Evolutionary conservation across 2,797 vertebrate species (phyloP).

Genomic region (Microctenopoma stevenorrisi): DNA sequence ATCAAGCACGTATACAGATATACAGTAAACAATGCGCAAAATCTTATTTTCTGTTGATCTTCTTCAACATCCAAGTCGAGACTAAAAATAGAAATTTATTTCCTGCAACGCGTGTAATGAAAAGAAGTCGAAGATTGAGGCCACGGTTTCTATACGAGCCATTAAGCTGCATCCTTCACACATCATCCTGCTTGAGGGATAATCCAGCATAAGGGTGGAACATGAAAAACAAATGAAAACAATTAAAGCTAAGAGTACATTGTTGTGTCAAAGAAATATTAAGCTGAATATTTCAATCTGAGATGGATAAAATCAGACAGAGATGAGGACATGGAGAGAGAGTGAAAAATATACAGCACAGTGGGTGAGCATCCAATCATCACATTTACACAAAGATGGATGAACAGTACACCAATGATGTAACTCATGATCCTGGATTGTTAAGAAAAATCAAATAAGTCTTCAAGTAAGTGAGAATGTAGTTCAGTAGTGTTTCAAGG

Average conservation of each 20-base stretch:
- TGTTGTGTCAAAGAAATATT: constrained; percentile 32
- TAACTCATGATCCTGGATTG: background rate
- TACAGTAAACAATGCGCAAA: background rate
- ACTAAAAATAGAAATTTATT: constrained; percentile 55
- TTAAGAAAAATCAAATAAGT: background rate
- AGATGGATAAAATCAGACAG: background rate
- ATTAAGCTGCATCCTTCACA: constrained; percentile 71
- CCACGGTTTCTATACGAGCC: constrained; percentile 55
- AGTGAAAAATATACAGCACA: background rate
- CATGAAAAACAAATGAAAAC: constrained; percentile 53
- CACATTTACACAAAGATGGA: constrained; percentile 2
- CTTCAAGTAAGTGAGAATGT: background rate
- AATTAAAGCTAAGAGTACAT: constrained; percentile 33
- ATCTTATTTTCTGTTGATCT: background rate
- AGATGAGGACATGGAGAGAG: no score
- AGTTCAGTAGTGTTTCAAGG: background rate
- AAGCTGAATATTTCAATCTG: constrained; percentile 37
- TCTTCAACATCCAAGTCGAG: constrained; percentile 26
- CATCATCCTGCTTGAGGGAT: constrained; percentile 74
- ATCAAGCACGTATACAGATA: constrained; percentile 1
- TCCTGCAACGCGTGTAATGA: constrained; percentile 53
- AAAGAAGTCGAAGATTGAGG: constrained; percentile 70
- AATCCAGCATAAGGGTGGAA: constrained; percentile 46
- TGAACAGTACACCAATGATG: background rate
- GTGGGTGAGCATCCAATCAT: constrained; percentile 14